phyloP scores from a whole-genome alignment of 2,888 invertebrate species.

The Atethmia centrago region DNA sequence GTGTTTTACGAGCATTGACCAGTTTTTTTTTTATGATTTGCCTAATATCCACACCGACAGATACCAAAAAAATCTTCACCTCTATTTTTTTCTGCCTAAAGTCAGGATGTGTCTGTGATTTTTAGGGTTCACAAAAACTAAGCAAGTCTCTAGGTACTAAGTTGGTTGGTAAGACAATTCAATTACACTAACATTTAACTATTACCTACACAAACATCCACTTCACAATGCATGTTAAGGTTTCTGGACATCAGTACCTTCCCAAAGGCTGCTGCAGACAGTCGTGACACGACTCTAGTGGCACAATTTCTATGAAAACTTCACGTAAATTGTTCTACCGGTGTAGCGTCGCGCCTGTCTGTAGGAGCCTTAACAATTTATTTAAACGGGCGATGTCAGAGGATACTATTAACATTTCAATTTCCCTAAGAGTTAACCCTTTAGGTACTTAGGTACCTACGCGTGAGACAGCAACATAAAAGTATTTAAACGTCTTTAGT shows the following conservation, averaged over 20 bases:
- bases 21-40: neutral
- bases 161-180: neutral
- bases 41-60: neutral
- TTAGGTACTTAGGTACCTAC: neutral
- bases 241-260: neutral
- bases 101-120: no score
- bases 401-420: constrained; percentile 17
- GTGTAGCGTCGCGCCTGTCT: no score
- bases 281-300: no score
- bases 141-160: neutral
- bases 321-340: no score
- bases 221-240: neutral
- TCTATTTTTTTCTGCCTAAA: neutral
- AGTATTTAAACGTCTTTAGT: constrained; percentile 34
- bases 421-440: constrained; percentile 4
- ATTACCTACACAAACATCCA: neutral
- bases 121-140: no score
- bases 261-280: no score
- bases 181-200: neutral
- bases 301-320: no score
- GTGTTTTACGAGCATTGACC: neutral
- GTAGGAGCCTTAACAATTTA: neutral
- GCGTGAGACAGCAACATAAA: constrained; percentile 24
- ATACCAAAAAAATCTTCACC: neutral
- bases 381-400: neutral